Evolutionary conservation across 2,113 vertebrate species (phyloP).

Genomic region (Microcebus tavaratra): DNA sequence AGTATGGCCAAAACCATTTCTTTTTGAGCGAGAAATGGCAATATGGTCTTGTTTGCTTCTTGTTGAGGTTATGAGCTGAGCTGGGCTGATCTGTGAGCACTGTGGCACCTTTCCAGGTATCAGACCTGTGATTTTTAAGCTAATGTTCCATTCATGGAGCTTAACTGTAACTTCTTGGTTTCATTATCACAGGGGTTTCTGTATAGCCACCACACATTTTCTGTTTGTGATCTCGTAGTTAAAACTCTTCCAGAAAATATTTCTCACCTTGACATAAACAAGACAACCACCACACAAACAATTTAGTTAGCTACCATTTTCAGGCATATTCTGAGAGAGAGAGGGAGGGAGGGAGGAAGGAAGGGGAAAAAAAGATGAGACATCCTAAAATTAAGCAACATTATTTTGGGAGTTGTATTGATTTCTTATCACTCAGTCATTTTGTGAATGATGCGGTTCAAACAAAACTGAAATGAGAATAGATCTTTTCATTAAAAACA

Average conservation of each 20-base stretch:
- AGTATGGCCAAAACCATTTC: not conserved
- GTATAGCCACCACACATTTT: not conserved
- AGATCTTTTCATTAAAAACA: not conserved
- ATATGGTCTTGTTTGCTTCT: not conserved
- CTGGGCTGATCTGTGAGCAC: not conserved
- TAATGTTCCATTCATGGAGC: not conserved
- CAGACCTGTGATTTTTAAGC: not conserved
- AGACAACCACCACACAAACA: not conserved
- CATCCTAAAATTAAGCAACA: not conserved
- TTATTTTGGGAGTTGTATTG: not conserved
- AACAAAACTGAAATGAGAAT: not conserved
- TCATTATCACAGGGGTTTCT: slow-evolving; percentile 19
- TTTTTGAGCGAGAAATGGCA: not conserved
- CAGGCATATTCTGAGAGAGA: not conserved
- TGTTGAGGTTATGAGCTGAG: not conserved
- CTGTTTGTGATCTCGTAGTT: slow-evolving; percentile 45
- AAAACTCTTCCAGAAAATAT: slow-evolving; percentile 28
- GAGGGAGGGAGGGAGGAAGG: not conserved
- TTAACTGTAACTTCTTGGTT: not conserved
- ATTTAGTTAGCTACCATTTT: not conserved
- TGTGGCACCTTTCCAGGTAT: not conserved
- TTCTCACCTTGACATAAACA: slow-evolving; percentile 48
- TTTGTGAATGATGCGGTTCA: not conserved
- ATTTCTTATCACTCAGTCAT: not conserved
- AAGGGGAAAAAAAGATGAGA: not conserved